Evolutionary conservation across 2,888 invertebrate species (phyloP), one percentile per base, ranked within the genome.

Genomic region (Rhaphigaster nebulosa): DNA sequence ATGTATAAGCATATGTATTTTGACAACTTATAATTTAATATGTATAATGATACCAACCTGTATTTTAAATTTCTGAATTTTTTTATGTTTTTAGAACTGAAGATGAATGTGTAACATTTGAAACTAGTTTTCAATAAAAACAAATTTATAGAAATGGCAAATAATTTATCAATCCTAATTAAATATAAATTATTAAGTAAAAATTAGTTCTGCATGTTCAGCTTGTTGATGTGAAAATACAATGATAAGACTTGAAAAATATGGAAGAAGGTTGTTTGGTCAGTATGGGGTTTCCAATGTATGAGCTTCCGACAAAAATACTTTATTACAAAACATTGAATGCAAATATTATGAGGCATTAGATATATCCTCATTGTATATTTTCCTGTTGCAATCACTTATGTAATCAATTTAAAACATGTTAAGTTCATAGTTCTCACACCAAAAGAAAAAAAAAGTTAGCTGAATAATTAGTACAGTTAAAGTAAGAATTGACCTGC

Each of bases 231-330:
- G 45, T 45, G 5, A 45, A 45, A 45, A 60, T 65, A 65, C n/a
- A 65, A 29, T 65, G 15, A 65, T 29, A 29, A 29, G 29, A 10
- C n/a, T 70, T n/a, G n/a, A 34, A 5, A 34, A 70, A 70, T 23
- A 34, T 18, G 70, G 20, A 70, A 70, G 15, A 70, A 70, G 70
- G 70, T 70, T 70, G 20, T 70, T 20, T 34, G 34, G 34, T 18
- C 29, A 34, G 70, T 70, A 70, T 2, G 20, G 70, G 70, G 4
- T 70, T 34, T 70, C 34, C 6, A 70, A 70, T 70, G 20, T 70
- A 70, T 70, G 70, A 70, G 70, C 70, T 70, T 70, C 34, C 70
- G 70, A 70, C 70, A 70, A 70, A 70, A 70, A 70, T 70, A 70
- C 70, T 70, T 70, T 70, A 70, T 70, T 70, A 70, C 70, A 70